Base-by-base conservation (phyloP, 23 tunicate species). In the Diplosoma virens region DNA sequence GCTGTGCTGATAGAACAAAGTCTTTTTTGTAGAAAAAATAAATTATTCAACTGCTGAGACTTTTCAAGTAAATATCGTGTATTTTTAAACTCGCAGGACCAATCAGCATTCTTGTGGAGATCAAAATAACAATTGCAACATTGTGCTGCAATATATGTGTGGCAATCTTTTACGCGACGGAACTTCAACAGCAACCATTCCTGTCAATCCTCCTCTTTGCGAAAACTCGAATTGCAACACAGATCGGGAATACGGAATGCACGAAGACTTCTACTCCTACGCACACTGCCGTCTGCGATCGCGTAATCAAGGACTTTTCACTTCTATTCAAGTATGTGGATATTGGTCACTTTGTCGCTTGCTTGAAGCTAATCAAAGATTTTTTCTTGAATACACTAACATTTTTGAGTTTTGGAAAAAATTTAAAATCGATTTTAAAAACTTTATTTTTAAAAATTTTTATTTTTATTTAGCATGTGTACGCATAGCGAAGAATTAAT, bases 41-140 rank as follows among this genome's bases (percentile, higher is more conserved):
- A n/a, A n/a, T n/a, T n/a, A n/a, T n/a, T n/a, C n/a, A n/a, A n/a
- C n/a, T n/a, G n/a, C n/a, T n/a, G n/a, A n/a, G n/a, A n/a, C n/a
- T n/a, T n/a, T n/a, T n/a, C n/a, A n/a, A n/a, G n/a, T n/a, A n/a
- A n/a, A 41, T 14, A 9, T 7, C 50, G 9, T 14, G 50, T 41
- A 11, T 56, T 56, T 4, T 29, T 25, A 29, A 26, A 5, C 26
- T 75, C 65, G 0, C 73, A 90, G 97, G 97, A 87, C 97, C n/a
- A 92, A 92, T 68, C 97, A 92, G 71, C 97, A 92, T 48, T 85
- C 97, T n/a, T 92, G 92, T 50, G 82, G 83, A 25, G 91, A 85
- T 65, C 83, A 73, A 58, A 86, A 86, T 82, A 86, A 77, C 41
- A 53, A 93, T 53, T 86, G 94, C 46, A 82, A 93, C 76, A 60